Conservation (phyloP, 2,888 invertebrate genomes). For the Ophion costatus region DNA sequence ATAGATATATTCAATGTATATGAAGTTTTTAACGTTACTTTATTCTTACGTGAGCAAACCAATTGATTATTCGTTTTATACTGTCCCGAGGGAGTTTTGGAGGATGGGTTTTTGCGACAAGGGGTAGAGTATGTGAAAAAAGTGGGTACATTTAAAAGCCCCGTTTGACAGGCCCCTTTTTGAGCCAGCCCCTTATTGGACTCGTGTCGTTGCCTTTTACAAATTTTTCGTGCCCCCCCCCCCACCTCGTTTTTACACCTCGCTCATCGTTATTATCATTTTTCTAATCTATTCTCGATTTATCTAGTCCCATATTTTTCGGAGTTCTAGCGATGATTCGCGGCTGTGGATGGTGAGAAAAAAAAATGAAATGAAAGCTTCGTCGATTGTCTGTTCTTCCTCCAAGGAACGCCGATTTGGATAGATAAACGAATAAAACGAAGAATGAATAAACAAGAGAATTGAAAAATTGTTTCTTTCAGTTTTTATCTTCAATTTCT, state of each 20-base stretch:
- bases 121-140: conserved; percentile 15
- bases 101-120: not conserved
- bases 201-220: conserved; percentile 32
- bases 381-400: conserved; percentile 19
- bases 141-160: conserved; percentile 34
- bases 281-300: not conserved
- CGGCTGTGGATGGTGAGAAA: not conserved
- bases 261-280: not conserved
- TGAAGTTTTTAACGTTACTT: conserved; percentile 75
- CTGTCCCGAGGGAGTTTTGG: conserved; percentile 62
- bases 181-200: conserved; percentile 35
- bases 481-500: too few relatives aligned
- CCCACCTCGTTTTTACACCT: not conserved
- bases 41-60: conserved; percentile 81
- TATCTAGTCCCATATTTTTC: conserved; percentile 6
- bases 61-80: conserved; percentile 78
- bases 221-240: conserved; percentile 1
- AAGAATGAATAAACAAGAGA: not conserved
- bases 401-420: not conserved
- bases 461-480: too few relatives aligned
- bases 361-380: conserved; percentile 3
- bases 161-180: conserved; percentile 4
- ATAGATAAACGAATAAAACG: not conserved
- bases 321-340: not conserved
- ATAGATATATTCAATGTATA: conserved; percentile 72